Base-by-base conservation (phyloP, 2,888 invertebrate species). In the Lepetodrilus schrolli region DNA sequence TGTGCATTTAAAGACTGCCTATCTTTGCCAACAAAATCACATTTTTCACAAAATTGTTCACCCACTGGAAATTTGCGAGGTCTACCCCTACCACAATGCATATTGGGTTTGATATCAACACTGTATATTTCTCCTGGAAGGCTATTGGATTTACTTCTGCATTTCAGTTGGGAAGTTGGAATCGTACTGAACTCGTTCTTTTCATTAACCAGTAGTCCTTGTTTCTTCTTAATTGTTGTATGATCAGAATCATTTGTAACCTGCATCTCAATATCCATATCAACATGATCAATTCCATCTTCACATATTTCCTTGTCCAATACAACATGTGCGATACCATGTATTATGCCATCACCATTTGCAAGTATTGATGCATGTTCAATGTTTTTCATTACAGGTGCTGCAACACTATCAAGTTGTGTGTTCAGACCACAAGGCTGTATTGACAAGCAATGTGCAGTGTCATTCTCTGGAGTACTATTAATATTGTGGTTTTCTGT, bases 11-110 rank as follows among this genome's bases (percentile, higher is more conserved):
- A 70, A 50, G 76, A 73, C 26, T 78, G 76, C 50, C 75, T 75
- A 23, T 66, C 82, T 72, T 79, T 79, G 23, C 78, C 80, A 4
- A 74, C 73, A 75, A 81, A 83, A 37, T 78, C 76, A 74, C 84
- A 84, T 5, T 81, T 70, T 5, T 75, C 37, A 71, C 83, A 84
- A 34, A 77, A 76, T 69, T 76, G 76, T 5, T 65, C 70, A 21
- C 66, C 76, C 21, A 66, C 75, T n/a, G 72, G 70, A 13, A 8
- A 21, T 48, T 74, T 78, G 37, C 69, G 36, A 2, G 68, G 70
- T 49, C 73, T 36, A 37, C 73, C 73, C 51, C 74, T 68, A 23
- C 65, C 73, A 49, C 51, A 26, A 20, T 36, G 34, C n/a, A n/a
- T n/a, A 58, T 71, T 36, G n/a, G 8, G 43, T 47, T 47, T 43